A percentile compares a stretch with the other conserved stretches of the same genome.
Conservation (phyloP, 2,113 vertebrate genomes). For the Lasiurus cinereus region DNA sequence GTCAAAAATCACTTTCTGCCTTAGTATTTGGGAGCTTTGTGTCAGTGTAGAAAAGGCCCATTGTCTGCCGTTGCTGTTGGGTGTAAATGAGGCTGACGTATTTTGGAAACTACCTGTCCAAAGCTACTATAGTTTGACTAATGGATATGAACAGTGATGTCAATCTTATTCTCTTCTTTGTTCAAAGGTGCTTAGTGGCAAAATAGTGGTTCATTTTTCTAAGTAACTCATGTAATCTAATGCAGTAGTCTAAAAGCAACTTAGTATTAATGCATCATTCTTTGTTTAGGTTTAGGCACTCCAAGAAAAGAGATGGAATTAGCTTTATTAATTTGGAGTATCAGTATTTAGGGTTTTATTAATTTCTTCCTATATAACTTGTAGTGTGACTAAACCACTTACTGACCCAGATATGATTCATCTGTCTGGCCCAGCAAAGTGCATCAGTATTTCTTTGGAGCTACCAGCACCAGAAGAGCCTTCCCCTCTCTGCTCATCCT, state of each 20-base stretch:
- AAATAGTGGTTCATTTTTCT: neutral
- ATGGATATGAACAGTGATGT: constrained; percentile 37
- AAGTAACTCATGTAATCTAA: neutral
- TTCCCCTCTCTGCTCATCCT: neutral
- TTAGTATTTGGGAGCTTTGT: neutral
- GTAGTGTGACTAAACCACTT: neutral
- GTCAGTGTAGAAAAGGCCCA: neutral
- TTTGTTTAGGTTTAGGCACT: neutral
- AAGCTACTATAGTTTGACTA: neutral
- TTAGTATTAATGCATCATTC: neutral
- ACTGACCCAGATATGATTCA: neutral
- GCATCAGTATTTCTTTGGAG: neutral
- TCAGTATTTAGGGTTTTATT: neutral
- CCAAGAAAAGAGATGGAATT: neutral
- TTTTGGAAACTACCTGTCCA: constrained; percentile 63
- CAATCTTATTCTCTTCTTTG: neutral
- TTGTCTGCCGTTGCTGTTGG: neutral
- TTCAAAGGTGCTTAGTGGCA: neutral
- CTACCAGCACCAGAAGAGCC: no score
- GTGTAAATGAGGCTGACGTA: neutral
- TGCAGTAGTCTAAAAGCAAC: neutral
- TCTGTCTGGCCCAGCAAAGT: neutral
- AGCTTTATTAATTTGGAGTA: neutral
- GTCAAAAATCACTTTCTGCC: neutral
- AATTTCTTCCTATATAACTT: neutral